Conservation (phyloP, 2,113 vertebrate species). For the Pachyramphus minor region DNA sequence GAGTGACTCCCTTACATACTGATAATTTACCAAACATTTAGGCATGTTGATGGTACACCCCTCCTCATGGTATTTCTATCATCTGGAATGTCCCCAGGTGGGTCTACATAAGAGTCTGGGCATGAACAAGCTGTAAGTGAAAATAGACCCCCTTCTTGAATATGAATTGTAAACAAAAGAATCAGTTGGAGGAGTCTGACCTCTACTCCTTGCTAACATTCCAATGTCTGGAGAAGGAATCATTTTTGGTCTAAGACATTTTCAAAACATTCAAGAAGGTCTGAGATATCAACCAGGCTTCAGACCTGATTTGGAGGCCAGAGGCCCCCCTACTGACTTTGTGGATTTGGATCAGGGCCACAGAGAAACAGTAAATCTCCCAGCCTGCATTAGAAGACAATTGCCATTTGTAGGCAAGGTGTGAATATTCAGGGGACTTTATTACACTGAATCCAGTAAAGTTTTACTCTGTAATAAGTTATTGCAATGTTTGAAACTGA, state of each 20-base stretch:
- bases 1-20: not conserved
- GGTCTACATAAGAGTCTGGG: not conserved
- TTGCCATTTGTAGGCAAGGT: constrained; percentile 27
- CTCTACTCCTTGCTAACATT: not conserved
- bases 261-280: not conserved
- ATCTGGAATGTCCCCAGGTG: not conserved
- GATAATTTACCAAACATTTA: not conserved
- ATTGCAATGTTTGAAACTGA: constrained; percentile 52
- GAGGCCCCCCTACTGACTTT: not conserved
- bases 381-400: not conserved
- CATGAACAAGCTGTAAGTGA: not conserved
- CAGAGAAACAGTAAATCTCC: not conserved
- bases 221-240: not conserved
- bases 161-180: not conserved
- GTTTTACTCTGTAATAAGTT: constrained; percentile 55
- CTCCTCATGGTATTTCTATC: not conserved
- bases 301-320: constrained; percentile 23
- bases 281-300: not conserved
- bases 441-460: constrained; percentile 38
- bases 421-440: constrained; percentile 11
- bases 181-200: not conserved
- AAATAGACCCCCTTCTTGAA: not conserved
- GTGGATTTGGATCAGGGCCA: constrained; percentile 35
- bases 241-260: not conserved
- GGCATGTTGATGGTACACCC: not conserved